Evolutionary conservation across 2,797 vertebrate genomes (phyloP).

Genomic region (Poeciliopsis turneri): DNA sequence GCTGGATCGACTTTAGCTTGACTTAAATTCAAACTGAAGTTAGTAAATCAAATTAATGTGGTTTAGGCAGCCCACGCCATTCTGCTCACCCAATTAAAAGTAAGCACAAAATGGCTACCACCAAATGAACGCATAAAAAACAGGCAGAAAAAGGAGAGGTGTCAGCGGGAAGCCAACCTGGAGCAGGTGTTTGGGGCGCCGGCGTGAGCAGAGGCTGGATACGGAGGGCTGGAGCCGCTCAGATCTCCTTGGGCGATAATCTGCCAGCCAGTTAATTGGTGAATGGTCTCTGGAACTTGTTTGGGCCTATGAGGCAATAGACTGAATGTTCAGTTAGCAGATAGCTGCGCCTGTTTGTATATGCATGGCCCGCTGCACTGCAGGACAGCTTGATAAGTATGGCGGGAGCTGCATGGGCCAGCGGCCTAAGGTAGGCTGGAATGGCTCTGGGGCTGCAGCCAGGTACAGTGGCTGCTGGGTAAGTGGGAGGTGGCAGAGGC

Average conservation of each 20-base stretch:
- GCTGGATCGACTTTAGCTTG: background rate
- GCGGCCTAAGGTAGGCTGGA: conserved; percentile 75
- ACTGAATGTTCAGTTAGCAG: conserved; percentile 69
- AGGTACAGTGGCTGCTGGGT: conserved; percentile 77
- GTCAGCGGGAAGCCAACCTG: conserved; percentile 56
- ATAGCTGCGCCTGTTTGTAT: conserved; percentile 74
- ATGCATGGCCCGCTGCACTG: conserved; percentile 70
- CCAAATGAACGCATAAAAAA: conserved; percentile 63
- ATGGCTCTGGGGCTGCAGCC: conserved; percentile 75
- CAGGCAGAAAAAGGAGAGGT: conserved; percentile 41
- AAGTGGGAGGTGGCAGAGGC: conserved; percentile 76
- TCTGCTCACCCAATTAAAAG: conserved; percentile 43
- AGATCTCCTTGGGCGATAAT: conserved; percentile 66
- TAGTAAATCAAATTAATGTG: conserved; percentile 2
- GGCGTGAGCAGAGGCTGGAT: conserved; percentile 62
- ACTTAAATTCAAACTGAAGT: conserved; percentile 2
- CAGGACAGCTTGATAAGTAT: conserved; percentile 77
- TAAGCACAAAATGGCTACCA: conserved; percentile 55
- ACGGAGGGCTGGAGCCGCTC: conserved; percentile 56
- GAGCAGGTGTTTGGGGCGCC: conserved; percentile 48
- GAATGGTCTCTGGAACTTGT: conserved; percentile 68
- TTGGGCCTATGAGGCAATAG: conserved; percentile 65
- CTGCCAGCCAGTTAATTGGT: conserved; percentile 74
- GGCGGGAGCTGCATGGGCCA: conserved; percentile 70
- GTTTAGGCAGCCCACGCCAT: conserved; percentile 30